A percentile compares a stretch with the other conserved stretches of the same genome.
Conservation (phyloP, 30 jellyfish, hydroid and myxozoan species). For the Mastigias papua region DNA sequence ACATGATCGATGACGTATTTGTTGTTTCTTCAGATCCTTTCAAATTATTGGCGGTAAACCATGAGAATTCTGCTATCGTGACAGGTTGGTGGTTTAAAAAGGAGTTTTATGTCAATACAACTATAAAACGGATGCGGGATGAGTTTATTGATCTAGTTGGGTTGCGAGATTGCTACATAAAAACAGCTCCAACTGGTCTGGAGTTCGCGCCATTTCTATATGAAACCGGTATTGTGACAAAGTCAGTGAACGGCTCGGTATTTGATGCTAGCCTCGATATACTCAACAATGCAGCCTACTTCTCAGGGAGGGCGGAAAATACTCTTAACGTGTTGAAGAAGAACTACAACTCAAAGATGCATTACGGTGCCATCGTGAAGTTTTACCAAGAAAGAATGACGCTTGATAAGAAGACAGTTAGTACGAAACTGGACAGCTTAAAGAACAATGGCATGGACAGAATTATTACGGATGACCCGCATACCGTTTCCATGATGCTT, state of each 20-base stretch:
- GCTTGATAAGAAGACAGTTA: slow-evolving; percentile 7
- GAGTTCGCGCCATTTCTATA: slow-evolving; percentile 68
- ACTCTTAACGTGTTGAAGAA: slow-evolving; percentile 14
- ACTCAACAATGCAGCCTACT: slow-evolving; percentile 33
- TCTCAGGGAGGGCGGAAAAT: slow-evolving; percentile 12
- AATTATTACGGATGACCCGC: slow-evolving; percentile 70
- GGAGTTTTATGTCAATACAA: slow-evolving; percentile 40
- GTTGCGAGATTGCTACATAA: slow-evolving; percentile 68
- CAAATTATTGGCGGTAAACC: slow-evolving; percentile 50
- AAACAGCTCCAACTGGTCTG: slow-evolving; percentile 70
- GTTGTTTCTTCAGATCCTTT: slow-evolving; percentile 87
- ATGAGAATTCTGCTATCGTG: slow-evolving; percentile 61
- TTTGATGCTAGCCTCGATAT: slow-evolving; percentile 77
- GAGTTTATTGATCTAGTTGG: slow-evolving; percentile 79
- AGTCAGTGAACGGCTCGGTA: slow-evolving; percentile 84
- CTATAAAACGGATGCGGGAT: slow-evolving; percentile 65
- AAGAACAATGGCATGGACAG: slow-evolving; percentile 51
- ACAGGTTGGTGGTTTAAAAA: slow-evolving; percentile 86
- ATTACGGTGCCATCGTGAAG: slow-evolving; percentile 42
- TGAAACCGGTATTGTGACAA: slow-evolving; percentile 81
- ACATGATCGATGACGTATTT: slow-evolving; percentile 78
- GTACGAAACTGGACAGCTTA: background rate
- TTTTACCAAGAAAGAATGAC: slow-evolving; percentile 12
- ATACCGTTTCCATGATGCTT: background rate
- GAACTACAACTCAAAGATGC: slow-evolving; percentile 26